Conservation (phyloP, 2,797 vertebrate genomes). For the Muraenolepis orangiensis region DNA sequence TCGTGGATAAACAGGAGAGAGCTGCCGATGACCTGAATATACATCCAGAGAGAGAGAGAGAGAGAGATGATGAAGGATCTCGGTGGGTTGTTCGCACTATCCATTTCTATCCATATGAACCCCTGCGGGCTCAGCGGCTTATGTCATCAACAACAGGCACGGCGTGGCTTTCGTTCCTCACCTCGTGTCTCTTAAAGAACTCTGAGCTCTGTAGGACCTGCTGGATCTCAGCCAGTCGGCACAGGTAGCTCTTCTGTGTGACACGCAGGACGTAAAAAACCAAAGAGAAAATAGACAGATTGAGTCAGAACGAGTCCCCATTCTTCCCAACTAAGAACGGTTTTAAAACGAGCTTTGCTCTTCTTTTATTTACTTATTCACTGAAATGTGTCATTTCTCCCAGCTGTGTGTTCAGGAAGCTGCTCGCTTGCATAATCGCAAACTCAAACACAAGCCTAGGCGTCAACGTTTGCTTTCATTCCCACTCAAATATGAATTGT, state of each 20-base stretch:
- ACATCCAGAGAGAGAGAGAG: no score
- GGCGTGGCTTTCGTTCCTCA: constrained; percentile 53
- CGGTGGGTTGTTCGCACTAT: no score
- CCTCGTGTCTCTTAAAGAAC: constrained; percentile 94
- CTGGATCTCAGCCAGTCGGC: constrained; percentile 84
- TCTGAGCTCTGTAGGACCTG: constrained; percentile 82
- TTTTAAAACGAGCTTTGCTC: not conserved
- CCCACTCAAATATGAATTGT: not conserved
- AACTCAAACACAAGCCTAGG: not conserved
- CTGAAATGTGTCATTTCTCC: not conserved
- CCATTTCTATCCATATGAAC: no score
- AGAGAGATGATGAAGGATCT: no score
- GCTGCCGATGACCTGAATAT: constrained; percentile 91
- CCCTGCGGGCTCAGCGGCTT: not conserved
- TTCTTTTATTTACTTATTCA: not conserved
- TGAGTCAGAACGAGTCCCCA: no score
- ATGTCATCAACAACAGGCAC: not conserved
- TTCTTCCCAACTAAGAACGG: not conserved
- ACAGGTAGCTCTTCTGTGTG: constrained; percentile 85
- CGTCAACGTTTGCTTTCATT: constrained; percentile 32
- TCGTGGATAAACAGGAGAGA: constrained; percentile 98
- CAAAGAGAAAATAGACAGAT: not conserved
- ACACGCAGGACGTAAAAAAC: constrained; percentile 7
- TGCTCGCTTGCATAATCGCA: not conserved
- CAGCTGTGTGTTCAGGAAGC: not conserved